phyloP scores from a whole-genome alignment of 2,113 vertebrate species.

The Puma concolor region DNA sequence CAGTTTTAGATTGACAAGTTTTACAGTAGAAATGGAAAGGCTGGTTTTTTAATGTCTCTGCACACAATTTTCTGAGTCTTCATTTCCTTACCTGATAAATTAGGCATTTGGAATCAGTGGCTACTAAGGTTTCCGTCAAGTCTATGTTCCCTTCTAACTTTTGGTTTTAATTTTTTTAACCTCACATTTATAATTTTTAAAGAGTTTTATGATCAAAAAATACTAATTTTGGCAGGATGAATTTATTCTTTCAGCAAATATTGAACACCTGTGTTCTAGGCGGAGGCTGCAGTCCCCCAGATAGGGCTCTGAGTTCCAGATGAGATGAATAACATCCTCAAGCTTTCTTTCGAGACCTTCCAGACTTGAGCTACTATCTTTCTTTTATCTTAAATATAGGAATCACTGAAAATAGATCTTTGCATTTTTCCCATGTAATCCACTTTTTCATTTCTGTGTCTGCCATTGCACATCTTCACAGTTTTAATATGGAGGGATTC shows the following conservation, averaged over 20 bases:
- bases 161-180: neutral
- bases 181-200: neutral
- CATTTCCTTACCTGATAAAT: neutral
- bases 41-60: neutral
- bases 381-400: neutral
- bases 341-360: neutral
- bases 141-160: slow-evolving; percentile 33
- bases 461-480: neutral
- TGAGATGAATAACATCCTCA: neutral
- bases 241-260: neutral
- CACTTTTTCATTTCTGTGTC: neutral
- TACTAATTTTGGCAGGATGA: neutral
- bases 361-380: neutral
- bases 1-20: neutral
- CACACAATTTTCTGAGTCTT: neutral
- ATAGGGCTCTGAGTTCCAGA: neutral
- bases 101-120: neutral
- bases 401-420: neutral
- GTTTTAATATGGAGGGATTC: neutral
- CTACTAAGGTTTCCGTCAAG: neutral
- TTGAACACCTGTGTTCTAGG: neutral
- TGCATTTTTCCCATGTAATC: neutral
- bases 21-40: neutral
- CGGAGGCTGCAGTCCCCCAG: neutral
- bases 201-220: neutral